A percentile compares a stretch with the other conserved stretches of the same genome.
Conservation (phyloP, 2,113 vertebrate genomes). For the Spilogale gracilis region DNA sequence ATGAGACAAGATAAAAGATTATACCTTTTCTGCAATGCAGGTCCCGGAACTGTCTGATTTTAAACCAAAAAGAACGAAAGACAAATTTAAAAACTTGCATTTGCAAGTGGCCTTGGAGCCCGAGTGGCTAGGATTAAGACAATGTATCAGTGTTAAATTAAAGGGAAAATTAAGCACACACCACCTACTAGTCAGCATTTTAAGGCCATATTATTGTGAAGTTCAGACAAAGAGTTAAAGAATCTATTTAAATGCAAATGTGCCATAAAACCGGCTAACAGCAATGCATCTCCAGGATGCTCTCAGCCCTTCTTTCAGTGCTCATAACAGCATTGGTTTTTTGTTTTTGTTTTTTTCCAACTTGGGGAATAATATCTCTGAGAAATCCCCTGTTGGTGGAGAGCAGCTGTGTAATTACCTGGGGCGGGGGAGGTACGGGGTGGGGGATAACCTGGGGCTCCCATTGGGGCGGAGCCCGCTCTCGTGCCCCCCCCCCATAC, state of each 20-base stretch:
- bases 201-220: slow-evolving; percentile 63
- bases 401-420: neutral
- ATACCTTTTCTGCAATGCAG: neutral
- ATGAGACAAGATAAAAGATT: too few relatives aligned
- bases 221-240: slow-evolving; percentile 74
- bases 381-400: neutral
- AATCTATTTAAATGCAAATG: slow-evolving; percentile 83
- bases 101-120: slow-evolving; percentile 47
- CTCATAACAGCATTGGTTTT: neutral
- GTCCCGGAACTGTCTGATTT: neutral
- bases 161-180: slow-evolving; percentile 65
- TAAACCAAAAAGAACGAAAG: slow-evolving; percentile 52
- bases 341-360: slow-evolving; percentile 13
- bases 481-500: too few relatives aligned
- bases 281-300: slow-evolving; percentile 54
- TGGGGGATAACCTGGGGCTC: neutral
- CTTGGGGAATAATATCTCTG: neutral
- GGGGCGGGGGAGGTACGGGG: neutral
- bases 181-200: slow-evolving; percentile 68
- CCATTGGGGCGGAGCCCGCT: neutral
- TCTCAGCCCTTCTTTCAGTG: slow-evolving; percentile 7
- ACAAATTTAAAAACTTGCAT: slow-evolving; percentile 53
- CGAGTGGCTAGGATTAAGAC: slow-evolving; percentile 9
- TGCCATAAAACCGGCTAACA: slow-evolving; percentile 66
- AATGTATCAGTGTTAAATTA: slow-evolving; percentile 44